These are phyloP conservation scores for Choloepus hoffmanni DNA, from an alignment of 2,113 vertebrate species.

Conservation along the genomic window DNA sequence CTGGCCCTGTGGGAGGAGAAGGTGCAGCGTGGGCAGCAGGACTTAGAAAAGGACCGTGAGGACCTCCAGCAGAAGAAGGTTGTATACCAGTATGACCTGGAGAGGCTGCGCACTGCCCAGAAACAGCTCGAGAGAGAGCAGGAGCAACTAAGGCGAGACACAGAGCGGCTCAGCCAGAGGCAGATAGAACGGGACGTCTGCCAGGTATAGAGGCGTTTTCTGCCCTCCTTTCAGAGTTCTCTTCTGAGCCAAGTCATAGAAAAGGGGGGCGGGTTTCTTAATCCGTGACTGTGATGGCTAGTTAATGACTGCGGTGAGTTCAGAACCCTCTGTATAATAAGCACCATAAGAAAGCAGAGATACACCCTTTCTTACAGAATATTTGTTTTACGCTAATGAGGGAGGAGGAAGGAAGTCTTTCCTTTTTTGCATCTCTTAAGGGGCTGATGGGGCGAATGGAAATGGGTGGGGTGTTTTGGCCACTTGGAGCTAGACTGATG, in stretches of 20 bases:
- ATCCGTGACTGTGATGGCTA: not conserved
- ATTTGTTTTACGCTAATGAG: not conserved
- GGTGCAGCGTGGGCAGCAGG: constrained; percentile 83
- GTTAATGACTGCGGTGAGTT: fast-evolving
- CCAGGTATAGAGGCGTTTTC: constrained; percentile 75
- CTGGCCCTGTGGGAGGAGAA: constrained; percentile 89
- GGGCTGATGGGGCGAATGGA: not conserved
- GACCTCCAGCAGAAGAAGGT: constrained; percentile 89
- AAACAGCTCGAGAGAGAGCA: constrained; percentile 93
- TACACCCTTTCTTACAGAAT: fast-evolving
- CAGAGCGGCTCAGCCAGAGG: constrained; percentile 87
- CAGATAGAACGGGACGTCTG: constrained; percentile 67
- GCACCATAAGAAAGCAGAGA: fast-evolving
- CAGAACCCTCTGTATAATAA: too few species aligned
- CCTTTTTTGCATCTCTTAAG: not conserved
- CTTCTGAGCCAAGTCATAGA: not conserved
- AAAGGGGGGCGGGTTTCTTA: not conserved
- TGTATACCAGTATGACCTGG: constrained; percentile 92
- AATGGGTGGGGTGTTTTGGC: not conserved
- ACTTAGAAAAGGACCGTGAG: constrained; percentile 88
- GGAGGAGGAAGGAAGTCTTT: not conserved
- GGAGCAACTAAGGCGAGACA: constrained; percentile 88
- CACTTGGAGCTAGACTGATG: not conserved
- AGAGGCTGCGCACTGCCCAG: constrained; percentile 92
- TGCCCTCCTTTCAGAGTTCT: not conserved